Evolutionary conservation across 2,113 vertebrate species (phyloP).

Genomic region (Perca schrenkii): DNA sequence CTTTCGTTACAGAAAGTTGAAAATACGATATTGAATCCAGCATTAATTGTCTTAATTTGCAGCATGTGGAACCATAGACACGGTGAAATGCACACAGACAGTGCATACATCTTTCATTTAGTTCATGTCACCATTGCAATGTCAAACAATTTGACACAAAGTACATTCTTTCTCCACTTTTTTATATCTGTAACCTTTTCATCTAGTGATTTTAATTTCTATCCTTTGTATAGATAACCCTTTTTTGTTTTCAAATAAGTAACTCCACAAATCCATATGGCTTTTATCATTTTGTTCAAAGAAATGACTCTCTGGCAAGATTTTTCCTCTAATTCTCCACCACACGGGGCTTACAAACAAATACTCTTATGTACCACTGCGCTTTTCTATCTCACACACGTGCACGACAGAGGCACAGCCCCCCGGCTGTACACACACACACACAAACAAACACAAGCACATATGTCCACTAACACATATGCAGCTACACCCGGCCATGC

Average conservation of each 20-base stretch:
- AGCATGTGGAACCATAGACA: background rate
- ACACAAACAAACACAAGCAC: constrained; percentile 38
- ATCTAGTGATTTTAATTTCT: no score
- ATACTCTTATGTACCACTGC: constrained; percentile 59
- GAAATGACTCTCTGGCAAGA: background rate
- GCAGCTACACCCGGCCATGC: constrained; percentile 18
- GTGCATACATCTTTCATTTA: background rate
- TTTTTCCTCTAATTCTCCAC: constrained; percentile 27
- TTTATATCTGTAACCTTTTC: no score
- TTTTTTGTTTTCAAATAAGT: no score
- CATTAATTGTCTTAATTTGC: background rate
- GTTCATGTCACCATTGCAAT: background rate
- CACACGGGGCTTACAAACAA: constrained; percentile 49
- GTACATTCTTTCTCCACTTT: background rate
- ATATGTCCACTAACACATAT: constrained; percentile 63
- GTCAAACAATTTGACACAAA: background rate
- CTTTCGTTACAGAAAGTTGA: background rate
- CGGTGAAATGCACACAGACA: no score
- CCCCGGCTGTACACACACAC: constrained; percentile 2
- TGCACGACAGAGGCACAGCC: constrained; percentile 26
- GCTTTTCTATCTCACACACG: constrained; percentile 62
- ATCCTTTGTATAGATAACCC: no score
- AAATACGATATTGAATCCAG: background rate
- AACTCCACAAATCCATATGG: no score
- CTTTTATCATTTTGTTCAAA: no score